Base-by-base conservation (phyloP, 1,140 invertebrate species). In the Cyphomyrmex costatus region DNA sequence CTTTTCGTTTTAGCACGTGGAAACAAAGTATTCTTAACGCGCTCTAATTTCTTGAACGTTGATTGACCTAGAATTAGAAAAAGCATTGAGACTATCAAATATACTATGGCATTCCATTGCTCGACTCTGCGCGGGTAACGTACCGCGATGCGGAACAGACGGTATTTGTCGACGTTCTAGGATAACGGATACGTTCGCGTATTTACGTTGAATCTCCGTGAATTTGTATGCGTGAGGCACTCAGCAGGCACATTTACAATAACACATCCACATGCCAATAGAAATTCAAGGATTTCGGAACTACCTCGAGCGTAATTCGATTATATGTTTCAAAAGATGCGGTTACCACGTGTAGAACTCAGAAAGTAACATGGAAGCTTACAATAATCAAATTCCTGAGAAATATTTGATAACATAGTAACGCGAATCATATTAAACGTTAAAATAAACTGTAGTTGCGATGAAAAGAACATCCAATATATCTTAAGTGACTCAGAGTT, bases 211-310 rank as follows among this genome's bases (percentile, higher is more conserved):
- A 85, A 85, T 85, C 51, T n/a, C 56, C 42, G 24, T 65, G 53
- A 74, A 60, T 83, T 74, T 74, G 79, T 73, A 27, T 79, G 61
- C n/a, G 42, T 68, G 46, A 36, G 12, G 30, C 30, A 74, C 24
- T 46, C 66, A 21, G 30, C 79, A 30, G 66, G 19, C 46, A 33
- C 58, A 27, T 19, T 46, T 42, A 70, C 53, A 33, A 60, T 60
- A 71, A 71, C 79, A 49, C 58, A 63, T 58, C 19, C 27, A 66
- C 66, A 56, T 65, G 76, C 70, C 88, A 89, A 89, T 89, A 65
- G 70, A 79, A 86, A 89, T 89, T 89, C 70, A 70, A 60, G 61
- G 61, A 89, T 74, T 63, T 30, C 56, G n/a, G n/a, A 49, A 60
- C 60, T 68, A 68, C 19, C 60, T 30, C 56, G 33, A 89, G 74